These are phyloP conservation scores for Capricornis sumatraensis DNA, from an alignment of 2,113 vertebrate species.

Conservation along the genomic window DNA sequence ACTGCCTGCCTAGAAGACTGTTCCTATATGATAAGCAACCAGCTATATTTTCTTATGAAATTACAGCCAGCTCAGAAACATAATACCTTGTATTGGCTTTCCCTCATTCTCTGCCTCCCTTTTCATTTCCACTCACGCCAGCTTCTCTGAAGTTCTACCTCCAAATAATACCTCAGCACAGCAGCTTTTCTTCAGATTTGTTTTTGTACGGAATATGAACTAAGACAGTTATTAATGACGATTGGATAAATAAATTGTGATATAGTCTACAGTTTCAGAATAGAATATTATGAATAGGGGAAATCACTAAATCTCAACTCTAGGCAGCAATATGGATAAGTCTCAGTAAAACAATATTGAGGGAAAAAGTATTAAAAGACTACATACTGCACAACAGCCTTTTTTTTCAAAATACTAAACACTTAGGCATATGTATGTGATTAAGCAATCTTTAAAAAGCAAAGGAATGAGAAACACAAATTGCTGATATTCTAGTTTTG, in stretches of 20 bases:
- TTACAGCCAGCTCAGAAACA: neutral
- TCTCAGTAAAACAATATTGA: neutral
- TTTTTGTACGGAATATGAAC: neutral
- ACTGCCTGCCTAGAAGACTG: neutral
- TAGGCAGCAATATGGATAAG: neutral
- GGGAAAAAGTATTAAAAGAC: neutral
- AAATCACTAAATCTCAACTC: neutral
- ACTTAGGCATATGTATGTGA: neutral
- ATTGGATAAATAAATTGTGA: neutral
- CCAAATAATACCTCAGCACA: neutral
- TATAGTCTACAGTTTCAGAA: neutral
- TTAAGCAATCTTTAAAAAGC: conserved; percentile 15
- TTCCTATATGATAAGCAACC: neutral
- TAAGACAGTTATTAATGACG: neutral
- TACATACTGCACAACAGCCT: neutral
- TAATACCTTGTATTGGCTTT: neutral
- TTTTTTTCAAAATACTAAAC: neutral
- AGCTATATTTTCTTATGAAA: neutral
- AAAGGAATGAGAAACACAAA: neutral
- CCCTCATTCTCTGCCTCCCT: neutral
- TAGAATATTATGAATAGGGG: neutral
- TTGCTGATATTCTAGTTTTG: neutral
- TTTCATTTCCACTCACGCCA: neutral
- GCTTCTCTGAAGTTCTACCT: neutral
- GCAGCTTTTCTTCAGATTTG: neutral